These are phyloP conservation scores for Latheticus oryzae DNA, from an alignment of 2,888 invertebrate species.

Conservation along the genomic window DNA sequence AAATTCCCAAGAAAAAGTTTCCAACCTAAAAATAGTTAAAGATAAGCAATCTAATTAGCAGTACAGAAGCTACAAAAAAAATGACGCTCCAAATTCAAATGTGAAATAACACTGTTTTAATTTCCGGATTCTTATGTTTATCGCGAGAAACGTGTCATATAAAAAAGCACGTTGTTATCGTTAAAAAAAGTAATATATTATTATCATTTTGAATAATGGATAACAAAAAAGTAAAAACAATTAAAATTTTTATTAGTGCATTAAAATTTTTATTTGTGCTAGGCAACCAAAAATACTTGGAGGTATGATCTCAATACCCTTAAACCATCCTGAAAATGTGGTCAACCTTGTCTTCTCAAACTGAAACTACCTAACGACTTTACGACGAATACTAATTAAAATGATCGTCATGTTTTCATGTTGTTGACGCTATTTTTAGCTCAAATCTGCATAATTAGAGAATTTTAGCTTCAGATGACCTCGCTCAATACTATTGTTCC, in stretches of 20 bases:
- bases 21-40: constrained; percentile 5
- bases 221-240: too few relatives aligned
- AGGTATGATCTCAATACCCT: background rate
- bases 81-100: too few relatives aligned
- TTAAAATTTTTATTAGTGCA: too few relatives aligned
- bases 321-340: constrained; percentile 19
- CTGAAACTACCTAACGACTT: constrained; percentile 16
- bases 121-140: constrained; percentile 18
- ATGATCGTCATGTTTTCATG: too few relatives aligned
- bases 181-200: constrained; percentile 1
- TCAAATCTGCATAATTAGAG: constrained; percentile 22
- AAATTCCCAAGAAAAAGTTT: background rate
- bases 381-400: constrained; percentile 15
- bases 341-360: constrained; percentile 28
- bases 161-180: background rate
- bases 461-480: constrained; percentile 6
- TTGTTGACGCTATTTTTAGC: constrained; percentile 27
- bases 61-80: background rate
- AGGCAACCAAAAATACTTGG: constrained; percentile 17
- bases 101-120: too few relatives aligned
- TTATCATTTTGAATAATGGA: too few relatives aligned
- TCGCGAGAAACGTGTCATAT: constrained; percentile 4
- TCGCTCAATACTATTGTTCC: constrained; percentile 4
- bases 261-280: background rate
- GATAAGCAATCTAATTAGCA: constrained; percentile 7